A percentile compares a stretch with the other conserved stretches of the same genome.
Conservation (phyloP, 2,113 vertebrate genomes). For the Corynorhinus townsendii region DNA sequence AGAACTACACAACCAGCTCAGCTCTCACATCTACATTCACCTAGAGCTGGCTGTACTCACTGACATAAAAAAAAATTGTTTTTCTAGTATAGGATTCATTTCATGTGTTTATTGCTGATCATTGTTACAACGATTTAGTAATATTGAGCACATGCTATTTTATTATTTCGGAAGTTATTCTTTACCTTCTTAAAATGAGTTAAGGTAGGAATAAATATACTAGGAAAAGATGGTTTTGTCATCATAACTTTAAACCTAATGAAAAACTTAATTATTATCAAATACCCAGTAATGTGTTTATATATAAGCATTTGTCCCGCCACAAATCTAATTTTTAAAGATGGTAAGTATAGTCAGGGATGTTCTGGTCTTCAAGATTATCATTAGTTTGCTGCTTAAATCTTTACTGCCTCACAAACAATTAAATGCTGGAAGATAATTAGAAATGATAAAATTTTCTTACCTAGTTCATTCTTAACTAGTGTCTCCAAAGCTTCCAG, state of each 20-base stretch:
- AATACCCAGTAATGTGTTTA: not conserved
- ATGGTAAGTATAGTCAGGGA: not conserved
- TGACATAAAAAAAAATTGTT: not conserved
- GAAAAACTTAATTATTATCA: not conserved
- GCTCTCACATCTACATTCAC: not conserved
- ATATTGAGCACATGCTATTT: not conserved
- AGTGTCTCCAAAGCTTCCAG: not conserved
- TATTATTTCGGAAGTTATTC: not conserved
- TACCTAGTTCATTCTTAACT: not conserved
- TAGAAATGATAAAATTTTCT: constrained; percentile 13
- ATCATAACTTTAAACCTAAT: not conserved
- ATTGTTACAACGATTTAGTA: not conserved
- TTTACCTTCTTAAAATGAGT: not conserved
- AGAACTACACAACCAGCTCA: not conserved
- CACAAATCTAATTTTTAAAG: not conserved
- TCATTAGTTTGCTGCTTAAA: not conserved
- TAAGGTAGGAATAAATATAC: not conserved
- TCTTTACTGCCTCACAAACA: constrained; percentile 10
- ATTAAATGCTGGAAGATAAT: not conserved
- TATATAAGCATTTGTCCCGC: not conserved
- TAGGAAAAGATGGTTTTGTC: not conserved
- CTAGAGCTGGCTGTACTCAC: not conserved
- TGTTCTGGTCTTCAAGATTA: not conserved
- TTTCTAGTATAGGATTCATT: not conserved
- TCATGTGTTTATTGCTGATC: not conserved